Conservation (phyloP, 2,888 invertebrate species). For the Parthenolecanium corni region DNA sequence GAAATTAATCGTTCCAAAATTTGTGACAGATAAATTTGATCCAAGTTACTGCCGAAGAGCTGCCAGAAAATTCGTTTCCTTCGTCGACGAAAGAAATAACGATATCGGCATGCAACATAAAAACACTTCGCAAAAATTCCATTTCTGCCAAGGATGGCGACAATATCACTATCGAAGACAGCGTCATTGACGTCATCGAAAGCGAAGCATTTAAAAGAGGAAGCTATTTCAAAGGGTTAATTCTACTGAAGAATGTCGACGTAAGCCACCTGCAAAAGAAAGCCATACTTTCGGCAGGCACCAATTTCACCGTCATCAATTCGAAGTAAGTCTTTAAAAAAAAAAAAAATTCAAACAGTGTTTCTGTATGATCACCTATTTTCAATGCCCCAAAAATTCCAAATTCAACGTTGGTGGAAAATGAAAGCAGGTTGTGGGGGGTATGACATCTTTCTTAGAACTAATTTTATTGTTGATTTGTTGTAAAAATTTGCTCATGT, state of each 20-base stretch:
- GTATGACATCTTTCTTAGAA: no score
- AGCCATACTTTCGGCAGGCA: constrained; percentile 52
- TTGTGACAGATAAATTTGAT: constrained; percentile 51
- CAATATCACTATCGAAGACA: constrained; percentile 50
- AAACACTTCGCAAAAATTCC: constrained; percentile 49
- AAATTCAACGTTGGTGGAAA: no score
- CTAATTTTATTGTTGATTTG: no score
- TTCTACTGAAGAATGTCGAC: constrained; percentile 48
- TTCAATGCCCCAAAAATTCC: no score
- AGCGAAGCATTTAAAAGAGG: constrained; percentile 52
- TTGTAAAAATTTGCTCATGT: no score
- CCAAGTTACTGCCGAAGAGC: constrained; percentile 47
- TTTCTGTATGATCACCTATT: no score
- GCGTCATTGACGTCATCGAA: constrained; percentile 48
- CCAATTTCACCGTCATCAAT: constrained; percentile 51
- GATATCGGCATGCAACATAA: constrained; percentile 43
- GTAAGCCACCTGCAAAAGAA: constrained; percentile 46
- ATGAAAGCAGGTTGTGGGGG: no score
- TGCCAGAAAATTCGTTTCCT: constrained; percentile 52
- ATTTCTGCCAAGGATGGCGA: constrained; percentile 56
- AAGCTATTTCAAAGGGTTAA: constrained; percentile 50
- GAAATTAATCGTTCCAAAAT: not conserved
- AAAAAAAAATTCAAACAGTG: no score
- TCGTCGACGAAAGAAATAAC: constrained; percentile 46
- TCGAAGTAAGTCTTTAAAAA: constrained; percentile 40